These are phyloP conservation scores for Drosophila murphyi DNA, from an alignment of 1,140 invertebrate genomes.

Conservation along the genomic window DNA sequence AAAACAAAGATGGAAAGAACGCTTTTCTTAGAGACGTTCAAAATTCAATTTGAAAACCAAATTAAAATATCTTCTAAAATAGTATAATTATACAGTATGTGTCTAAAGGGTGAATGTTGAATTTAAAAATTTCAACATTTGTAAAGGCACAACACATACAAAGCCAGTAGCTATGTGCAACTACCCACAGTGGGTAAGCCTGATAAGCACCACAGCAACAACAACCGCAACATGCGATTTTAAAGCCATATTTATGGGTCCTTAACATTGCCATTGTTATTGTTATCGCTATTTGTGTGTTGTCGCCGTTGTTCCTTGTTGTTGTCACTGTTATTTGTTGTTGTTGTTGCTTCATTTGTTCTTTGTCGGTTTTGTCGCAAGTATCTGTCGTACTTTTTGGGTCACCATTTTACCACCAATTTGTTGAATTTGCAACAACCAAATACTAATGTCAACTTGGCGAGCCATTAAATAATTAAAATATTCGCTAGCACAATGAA, in stretches of 20 bases:
- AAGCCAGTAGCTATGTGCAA: not conserved
- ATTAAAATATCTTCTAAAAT: no score
- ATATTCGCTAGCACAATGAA: constrained; percentile 47
- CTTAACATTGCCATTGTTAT: constrained; percentile 56
- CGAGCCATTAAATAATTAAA: constrained; percentile 66
- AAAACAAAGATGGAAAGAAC: no score
- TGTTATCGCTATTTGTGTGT: constrained; percentile 37
- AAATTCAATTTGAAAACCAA: no score
- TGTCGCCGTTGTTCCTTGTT: constrained; percentile 17
- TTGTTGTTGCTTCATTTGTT: constrained; percentile 27
- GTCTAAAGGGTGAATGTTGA: no score
- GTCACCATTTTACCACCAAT: constrained; percentile 48
- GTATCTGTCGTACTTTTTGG: constrained; percentile 18
- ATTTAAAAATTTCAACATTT: no score
- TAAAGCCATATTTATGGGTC: constrained; percentile 53
- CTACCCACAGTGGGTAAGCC: not conserved
- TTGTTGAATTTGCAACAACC: constrained; percentile 36
- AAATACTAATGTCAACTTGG: constrained; percentile 33
- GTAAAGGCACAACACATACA: not conserved
- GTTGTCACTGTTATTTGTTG: constrained; percentile 31
- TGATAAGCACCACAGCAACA: constrained; percentile 4
- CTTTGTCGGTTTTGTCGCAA: constrained; percentile 30
- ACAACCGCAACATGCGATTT: constrained; percentile 32
- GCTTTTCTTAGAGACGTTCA: no score
- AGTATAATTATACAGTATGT: no score